phyloP scores from a whole-genome alignment of 2,888 invertebrate species.

The Agapostemon virescens region DNA sequence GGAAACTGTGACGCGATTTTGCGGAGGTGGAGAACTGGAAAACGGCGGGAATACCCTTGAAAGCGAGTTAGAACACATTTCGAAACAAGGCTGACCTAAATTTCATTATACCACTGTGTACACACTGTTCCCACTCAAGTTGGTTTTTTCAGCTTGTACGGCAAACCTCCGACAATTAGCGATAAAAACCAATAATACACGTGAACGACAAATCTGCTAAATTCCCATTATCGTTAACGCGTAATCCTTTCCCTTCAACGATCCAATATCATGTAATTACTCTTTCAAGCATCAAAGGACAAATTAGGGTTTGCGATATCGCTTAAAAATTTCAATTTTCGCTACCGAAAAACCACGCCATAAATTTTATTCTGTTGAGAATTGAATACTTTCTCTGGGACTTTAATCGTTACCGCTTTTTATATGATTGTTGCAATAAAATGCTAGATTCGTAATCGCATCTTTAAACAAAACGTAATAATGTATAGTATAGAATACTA shows the following conservation, averaged over 20 bases:
- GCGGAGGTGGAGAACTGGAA: not conserved
- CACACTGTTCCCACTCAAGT: not conserved
- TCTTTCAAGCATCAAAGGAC: not conserved
- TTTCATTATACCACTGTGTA: slow-evolving; percentile 18
- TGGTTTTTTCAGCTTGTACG: not conserved
- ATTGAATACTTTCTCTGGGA: not conserved
- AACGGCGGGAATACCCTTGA: not conserved
- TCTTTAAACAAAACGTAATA: no score
- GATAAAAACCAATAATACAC: not conserved
- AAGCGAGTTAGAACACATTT: slow-evolving; percentile 17
- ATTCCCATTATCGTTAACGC: not conserved
- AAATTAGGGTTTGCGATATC: not conserved
- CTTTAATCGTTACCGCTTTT: no score
- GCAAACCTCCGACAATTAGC: not conserved
- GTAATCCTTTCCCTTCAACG: not conserved
- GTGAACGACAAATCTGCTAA: not conserved
- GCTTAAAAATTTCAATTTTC: not conserved
- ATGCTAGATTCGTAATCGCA: no score
- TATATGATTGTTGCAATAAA: no score
- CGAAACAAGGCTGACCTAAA: slow-evolving; percentile 27
- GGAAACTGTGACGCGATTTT: slow-evolving; percentile 17
- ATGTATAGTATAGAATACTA: no score
- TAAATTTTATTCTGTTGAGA: not conserved
- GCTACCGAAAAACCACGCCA: not conserved
- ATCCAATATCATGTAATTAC: not conserved